These are phyloP conservation scores for Mythimna lalbum DNA, from an alignment of 2,888 invertebrate species.

Conservation along the genomic window DNA sequence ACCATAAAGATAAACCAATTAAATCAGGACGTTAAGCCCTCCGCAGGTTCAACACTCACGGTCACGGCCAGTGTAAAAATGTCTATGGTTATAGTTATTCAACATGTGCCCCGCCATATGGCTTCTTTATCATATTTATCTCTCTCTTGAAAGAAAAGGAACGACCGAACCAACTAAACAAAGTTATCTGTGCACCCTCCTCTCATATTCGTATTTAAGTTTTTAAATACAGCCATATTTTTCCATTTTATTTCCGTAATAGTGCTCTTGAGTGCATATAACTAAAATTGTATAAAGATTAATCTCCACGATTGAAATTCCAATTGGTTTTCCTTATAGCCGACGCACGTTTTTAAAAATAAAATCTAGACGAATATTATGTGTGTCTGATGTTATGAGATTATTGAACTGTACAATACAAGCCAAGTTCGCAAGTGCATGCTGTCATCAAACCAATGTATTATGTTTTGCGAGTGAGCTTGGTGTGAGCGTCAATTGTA, in stretches of 20 bases:
- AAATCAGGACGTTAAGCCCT: slow-evolving; percentile 47
- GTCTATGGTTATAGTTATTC: slow-evolving; percentile 69
- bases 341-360: slow-evolving; percentile 16
- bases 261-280: background rate
- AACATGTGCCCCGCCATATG: slow-evolving; percentile 84
- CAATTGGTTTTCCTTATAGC: slow-evolving; percentile 20
- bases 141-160: slow-evolving; percentile 74
- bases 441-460: slow-evolving; percentile 49
- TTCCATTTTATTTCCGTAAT: background rate
- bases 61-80: slow-evolving; percentile 76
- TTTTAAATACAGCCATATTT: slow-evolving; percentile 20
- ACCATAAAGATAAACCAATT: slow-evolving; percentile 48
- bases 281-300: slow-evolving; percentile 7
- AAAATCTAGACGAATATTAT: slow-evolving; percentile 25
- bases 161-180: slow-evolving; percentile 69
- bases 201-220: slow-evolving; percentile 17
- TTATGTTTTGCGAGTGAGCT: slow-evolving; percentile 33
- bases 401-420: slow-evolving; percentile 60
- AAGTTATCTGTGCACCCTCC: slow-evolving; percentile 59
- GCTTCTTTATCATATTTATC: slow-evolving; percentile 76
- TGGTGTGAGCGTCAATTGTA: slow-evolving; percentile 51
- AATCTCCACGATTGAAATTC: slow-evolving; percentile 8
- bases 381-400: slow-evolving; percentile 56
- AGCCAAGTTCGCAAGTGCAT: slow-evolving; percentile 46
- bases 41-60: slow-evolving; percentile 73